Percentiles rank a stretch among this genome's conserved stretches.
Conservation (phyloP, 2,888 invertebrate species). For the Parascotia fuliginaria region DNA sequence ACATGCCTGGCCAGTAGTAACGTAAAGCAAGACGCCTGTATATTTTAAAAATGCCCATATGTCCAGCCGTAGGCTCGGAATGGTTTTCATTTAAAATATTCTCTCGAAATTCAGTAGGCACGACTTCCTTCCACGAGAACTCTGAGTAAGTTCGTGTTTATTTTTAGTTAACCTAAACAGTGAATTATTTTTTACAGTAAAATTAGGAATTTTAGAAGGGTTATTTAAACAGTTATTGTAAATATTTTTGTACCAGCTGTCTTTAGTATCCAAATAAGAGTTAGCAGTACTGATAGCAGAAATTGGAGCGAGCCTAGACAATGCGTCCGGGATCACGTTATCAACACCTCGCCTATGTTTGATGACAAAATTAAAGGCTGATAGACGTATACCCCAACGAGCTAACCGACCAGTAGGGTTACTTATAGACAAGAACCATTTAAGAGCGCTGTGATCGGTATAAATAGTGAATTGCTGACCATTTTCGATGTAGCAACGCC, state of each 20-base stretch:
- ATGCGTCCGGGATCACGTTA: background rate
- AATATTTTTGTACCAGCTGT: conserved; percentile 4
- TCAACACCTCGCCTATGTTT: no score
- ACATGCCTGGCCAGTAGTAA: no score
- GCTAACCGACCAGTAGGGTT: no score
- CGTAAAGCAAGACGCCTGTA: background rate
- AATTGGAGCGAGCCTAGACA: background rate
- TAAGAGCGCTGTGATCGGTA: no score
- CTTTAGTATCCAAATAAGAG: background rate
- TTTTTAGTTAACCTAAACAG: conserved; percentile 1
- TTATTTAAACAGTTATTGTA: conserved; percentile 1
- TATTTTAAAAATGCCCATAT: no score
- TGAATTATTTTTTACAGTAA: background rate
- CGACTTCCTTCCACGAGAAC: no score
- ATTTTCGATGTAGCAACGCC: no score
- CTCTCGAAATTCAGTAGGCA: background rate
- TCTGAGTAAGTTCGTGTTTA: background rate
- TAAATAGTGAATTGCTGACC: no score
- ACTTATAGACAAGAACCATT: no score
- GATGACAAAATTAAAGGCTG: no score
- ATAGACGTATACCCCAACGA: no score
- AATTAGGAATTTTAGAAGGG: conserved; percentile 1
- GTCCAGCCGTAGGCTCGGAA: background rate
- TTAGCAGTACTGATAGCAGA: conserved; percentile 1
- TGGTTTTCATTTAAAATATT: background rate